A percentile compares a stretch with the other conserved stretches of the same genome.
Evolutionary conservation across 2,113 vertebrate species (phyloP).

Genomic region (Sturnira hondurensis): DNA sequence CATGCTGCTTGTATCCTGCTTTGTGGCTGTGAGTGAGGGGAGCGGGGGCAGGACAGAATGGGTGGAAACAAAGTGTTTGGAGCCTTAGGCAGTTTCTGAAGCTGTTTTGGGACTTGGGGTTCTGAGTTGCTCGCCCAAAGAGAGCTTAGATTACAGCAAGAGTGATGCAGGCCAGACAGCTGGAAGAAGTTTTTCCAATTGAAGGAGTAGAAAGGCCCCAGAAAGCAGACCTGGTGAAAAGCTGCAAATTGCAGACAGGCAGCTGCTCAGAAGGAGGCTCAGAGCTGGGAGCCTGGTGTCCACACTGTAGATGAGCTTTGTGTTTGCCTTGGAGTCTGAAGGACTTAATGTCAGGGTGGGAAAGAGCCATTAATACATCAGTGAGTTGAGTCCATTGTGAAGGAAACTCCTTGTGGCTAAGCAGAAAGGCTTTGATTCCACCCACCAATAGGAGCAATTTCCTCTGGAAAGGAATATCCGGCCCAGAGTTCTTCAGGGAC

Average conservation of each 20-base stretch:
- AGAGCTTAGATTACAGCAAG: background rate
- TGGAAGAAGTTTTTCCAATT: background rate
- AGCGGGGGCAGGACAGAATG: background rate
- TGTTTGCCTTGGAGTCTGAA: conserved; percentile 39
- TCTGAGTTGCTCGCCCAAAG: background rate
- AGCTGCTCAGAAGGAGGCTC: background rate
- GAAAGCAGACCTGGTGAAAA: background rate
- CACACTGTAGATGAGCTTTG: background rate
- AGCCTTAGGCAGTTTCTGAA: background rate
- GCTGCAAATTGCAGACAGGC: background rate
- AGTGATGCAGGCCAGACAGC: background rate
- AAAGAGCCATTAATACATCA: conserved; percentile 39
- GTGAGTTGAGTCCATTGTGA: background rate
- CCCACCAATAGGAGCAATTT: background rate
- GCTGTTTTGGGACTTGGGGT: background rate
- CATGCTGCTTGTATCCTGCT: background rate
- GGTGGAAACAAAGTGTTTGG: background rate
- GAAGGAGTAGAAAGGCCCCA: background rate
- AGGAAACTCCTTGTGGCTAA: background rate
- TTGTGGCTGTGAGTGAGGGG: background rate
- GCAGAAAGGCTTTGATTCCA: background rate
- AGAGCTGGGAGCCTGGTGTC: conserved; percentile 12
- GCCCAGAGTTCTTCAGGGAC: background rate
- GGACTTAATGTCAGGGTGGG: background rate
- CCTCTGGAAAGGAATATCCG: background rate